Percentiles rank a stretch among this genome's conserved stretches.
These are phyloP conservation scores for Magallana angulata DNA, from an alignment of 1,140 invertebrate genomes.

Conservation along the genomic window DNA sequence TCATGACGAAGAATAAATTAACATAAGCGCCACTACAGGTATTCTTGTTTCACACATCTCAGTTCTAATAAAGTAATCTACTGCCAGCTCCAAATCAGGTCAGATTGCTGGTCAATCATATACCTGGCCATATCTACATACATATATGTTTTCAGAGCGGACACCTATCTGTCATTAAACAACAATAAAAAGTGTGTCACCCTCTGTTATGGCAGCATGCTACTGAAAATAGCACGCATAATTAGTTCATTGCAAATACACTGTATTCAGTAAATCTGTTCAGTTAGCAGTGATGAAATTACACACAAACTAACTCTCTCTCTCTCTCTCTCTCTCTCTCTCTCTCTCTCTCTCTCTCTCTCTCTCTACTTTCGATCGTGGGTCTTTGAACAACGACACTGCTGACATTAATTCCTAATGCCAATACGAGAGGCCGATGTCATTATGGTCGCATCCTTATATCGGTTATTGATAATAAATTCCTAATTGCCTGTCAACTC, in stretches of 20 bases:
- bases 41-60: not conserved
- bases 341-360: too few species aligned
- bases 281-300: too few species aligned
- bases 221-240: not conserved
- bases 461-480: slow-evolving; percentile 25
- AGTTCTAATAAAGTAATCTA: not conserved
- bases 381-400: not conserved
- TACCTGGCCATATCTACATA: not conserved
- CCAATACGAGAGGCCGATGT: not conserved
- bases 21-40: not conserved
- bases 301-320: too few species aligned
- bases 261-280: too few species aligned
- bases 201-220: not conserved
- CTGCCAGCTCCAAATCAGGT: not conserved
- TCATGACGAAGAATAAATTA: slow-evolving; percentile 19
- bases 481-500: not conserved
- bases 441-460: not conserved
- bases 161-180: slow-evolving; percentile 15
- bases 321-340: too few species aligned
- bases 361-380: too few species aligned
- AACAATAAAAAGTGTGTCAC: slow-evolving; percentile 13
- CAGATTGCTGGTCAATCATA: not conserved
- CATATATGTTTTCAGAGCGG: not conserved
- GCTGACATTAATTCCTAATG: not conserved
- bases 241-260: not conserved